Base-by-base conservation (phyloP, 1,140 invertebrate species). In the Tetramorium alpestre region DNA sequence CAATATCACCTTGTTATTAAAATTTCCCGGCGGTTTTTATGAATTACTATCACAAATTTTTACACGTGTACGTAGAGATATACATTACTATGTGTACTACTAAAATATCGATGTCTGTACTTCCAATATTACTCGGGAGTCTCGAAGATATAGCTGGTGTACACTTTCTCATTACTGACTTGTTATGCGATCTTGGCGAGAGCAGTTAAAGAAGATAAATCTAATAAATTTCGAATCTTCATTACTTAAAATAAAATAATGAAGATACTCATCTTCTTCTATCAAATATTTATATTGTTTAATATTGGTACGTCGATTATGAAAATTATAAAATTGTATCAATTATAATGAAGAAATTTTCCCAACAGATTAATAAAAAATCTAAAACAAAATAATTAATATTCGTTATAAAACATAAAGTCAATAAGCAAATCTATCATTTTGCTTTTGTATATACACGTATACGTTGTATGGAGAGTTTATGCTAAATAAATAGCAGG, bases 1-100 rank as follows among this genome's bases (percentile, higher is more conserved):
- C 88, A 87, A 70, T 60, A 38, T 47, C 25, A 28, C 7, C 22
- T 16, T 41, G 10, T 7, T 54, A 41, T 64, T 88, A 78, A 56
- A 44, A 64, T 87, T 54, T 73, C 58, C n/a, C 0, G 33, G 8
- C 25, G 51, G 47, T 18, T 67, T 69, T 87, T 69, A 49, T 13
- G n/a, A 13, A 73, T 82, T 72, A 82, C 76, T 76, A 51, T 44
- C 72, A 47, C 6, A 22, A 5, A 16, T 13, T 56, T 58, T 44
- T 56, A 33, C 11, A n/a, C 18, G 33, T 1, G 58, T 2, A 44
- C 7, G 25, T 33, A n/a, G 3, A 38, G 49, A 6, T 51, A 25
- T 6, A 13, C 8, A 16, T 60, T 60, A 13, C 13, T 58, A 22
- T 33, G 2, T 33, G 28, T 13, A 25, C 47, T 44, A 25, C 3